Evolutionary conservation across 2,888 invertebrate species (phyloP).

Genomic region (Aplocera efformata): DNA sequence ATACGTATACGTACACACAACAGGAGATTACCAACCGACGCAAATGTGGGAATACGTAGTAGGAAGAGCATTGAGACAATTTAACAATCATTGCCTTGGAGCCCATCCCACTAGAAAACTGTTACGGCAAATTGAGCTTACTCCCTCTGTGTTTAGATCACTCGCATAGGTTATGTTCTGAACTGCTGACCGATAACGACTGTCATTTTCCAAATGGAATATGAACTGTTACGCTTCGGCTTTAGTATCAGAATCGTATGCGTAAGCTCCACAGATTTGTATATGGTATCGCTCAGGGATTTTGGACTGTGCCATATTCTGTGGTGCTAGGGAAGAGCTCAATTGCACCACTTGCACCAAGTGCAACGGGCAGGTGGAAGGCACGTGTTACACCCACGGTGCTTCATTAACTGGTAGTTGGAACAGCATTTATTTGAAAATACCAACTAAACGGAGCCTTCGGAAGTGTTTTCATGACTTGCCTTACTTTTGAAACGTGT

Average conservation of each 20-base stretch:
- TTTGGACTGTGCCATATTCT: too few relatives aligned
- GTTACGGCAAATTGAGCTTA: background rate
- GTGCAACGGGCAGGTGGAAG: slow-evolving; percentile 28
- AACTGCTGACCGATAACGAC: too few relatives aligned
- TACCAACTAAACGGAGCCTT: slow-evolving; percentile 8
- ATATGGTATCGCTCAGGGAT: too few relatives aligned
- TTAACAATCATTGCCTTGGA: slow-evolving; percentile 32
- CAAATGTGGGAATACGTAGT: slow-evolving; percentile 32
- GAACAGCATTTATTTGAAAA: slow-evolving; percentile 1
- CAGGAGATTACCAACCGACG: slow-evolving; percentile 26
- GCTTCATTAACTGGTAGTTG: slow-evolving; percentile 8
- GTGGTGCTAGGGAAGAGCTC: slow-evolving; percentile 22
- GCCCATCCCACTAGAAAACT: background rate
- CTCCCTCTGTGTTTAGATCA: too few relatives aligned
- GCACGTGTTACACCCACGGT: slow-evolving; percentile 30
- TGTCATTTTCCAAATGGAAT: background rate
- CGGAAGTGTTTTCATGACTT: slow-evolving; percentile 6
- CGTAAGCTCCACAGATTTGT: too few relatives aligned
- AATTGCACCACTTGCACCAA: slow-evolving; percentile 32
- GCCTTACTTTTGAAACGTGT: slow-evolving; percentile 5
- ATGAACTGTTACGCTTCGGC: background rate
- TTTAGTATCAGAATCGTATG: background rate
- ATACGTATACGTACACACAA: slow-evolving; percentile 21
- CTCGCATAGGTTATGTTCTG: too few relatives aligned
- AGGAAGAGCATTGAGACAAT: slow-evolving; percentile 43